These are phyloP conservation scores for Gymnorhina tibicen DNA, from an alignment of 2,113 vertebrate species.

Conservation along the genomic window DNA sequence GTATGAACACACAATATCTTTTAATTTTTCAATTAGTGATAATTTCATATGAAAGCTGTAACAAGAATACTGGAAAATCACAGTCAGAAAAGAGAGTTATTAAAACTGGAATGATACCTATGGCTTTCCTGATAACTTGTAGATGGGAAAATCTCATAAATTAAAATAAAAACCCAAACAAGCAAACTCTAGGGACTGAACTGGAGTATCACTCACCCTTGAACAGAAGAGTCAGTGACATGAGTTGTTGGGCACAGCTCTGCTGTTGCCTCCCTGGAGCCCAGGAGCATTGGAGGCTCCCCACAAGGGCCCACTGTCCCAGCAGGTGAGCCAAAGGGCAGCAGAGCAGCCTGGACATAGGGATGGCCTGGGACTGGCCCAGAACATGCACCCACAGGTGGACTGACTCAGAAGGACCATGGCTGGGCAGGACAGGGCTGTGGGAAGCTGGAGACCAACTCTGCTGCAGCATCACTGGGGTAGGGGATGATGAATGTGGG, in stretches of 20 bases:
- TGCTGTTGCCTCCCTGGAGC: neutral
- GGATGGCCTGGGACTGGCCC: accelerated
- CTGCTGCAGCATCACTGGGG: neutral
- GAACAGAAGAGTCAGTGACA: neutral
- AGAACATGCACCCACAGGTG: accelerated
- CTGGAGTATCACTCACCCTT: accelerated
- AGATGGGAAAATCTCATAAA: neutral
- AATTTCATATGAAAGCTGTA: neutral
- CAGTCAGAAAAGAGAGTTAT: neutral
- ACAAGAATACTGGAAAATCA: neutral
- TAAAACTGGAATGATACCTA: neutral
- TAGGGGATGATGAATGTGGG: neutral
- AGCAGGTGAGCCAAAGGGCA: neutral
- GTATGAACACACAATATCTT: neutral
- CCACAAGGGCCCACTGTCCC: accelerated
- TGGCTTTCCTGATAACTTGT: neutral
- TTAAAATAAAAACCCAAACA: neutral
- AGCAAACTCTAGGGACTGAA: neutral
- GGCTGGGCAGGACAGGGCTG: neutral
- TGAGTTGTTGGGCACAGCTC: accelerated
- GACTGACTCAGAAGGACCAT: accelerated
- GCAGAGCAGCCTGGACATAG: neutral
- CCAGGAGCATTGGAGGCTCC: neutral
- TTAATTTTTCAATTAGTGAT: neutral
- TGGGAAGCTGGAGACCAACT: neutral